Evolutionary conservation across 2,113 vertebrate genomes (phyloP).

Genomic region (Eretmochelys imbricata): DNA sequence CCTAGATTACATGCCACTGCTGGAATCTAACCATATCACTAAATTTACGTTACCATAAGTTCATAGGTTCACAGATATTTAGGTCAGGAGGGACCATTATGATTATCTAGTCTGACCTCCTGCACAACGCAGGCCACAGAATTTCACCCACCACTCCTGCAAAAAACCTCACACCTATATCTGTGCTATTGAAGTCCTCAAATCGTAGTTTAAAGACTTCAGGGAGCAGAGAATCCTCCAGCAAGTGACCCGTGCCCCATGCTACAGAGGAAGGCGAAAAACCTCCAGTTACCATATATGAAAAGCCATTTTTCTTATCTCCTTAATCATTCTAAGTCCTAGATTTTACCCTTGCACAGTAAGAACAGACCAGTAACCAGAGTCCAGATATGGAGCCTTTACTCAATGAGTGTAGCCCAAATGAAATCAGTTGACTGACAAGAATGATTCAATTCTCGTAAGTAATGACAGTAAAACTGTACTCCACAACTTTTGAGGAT

Average conservation of each 20-base stretch:
- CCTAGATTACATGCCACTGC: neutral
- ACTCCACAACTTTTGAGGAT: neutral
- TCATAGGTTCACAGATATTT: too few relatives aligned
- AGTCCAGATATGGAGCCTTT: neutral
- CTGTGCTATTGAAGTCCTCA: too few relatives aligned
- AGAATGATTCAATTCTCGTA: neutral
- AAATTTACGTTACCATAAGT: neutral
- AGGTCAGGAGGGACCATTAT: too few relatives aligned
- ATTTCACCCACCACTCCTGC: too few relatives aligned
- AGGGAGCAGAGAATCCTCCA: too few relatives aligned
- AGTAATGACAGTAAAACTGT: neutral
- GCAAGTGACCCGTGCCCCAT: too few relatives aligned
- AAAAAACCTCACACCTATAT: too few relatives aligned
- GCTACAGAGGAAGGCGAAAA: too few relatives aligned
- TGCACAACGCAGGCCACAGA: too few relatives aligned
- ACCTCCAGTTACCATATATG: neutral
- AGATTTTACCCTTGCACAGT: neutral
- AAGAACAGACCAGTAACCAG: neutral
- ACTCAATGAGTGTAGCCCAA: neutral
- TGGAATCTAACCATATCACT: neutral
- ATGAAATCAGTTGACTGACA: neutral
- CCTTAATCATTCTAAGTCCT: neutral
- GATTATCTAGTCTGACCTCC: too few relatives aligned
- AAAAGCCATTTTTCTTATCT: neutral
- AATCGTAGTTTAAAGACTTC: too few relatives aligned